Base-by-base conservation (phyloP, 2,797 vertebrate species). In the Epinephelus coioides region DNA sequence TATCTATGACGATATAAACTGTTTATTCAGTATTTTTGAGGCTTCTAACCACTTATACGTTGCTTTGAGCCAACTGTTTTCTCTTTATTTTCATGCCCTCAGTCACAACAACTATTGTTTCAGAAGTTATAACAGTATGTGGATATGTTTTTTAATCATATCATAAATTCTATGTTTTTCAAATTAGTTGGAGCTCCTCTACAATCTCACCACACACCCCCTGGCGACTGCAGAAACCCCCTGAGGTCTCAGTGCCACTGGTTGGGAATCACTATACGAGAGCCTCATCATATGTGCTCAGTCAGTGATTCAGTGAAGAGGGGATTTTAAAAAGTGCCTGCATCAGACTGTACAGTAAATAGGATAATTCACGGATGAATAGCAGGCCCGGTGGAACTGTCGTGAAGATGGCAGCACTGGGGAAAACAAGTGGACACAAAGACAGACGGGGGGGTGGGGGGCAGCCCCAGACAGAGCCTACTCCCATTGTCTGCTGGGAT, bases 401-500 rank as follows among this genome's bases (percentile, higher is more conserved):
- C 9, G 55, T 44, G 70, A 92, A 80, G 79, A 76, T 69, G 70
- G 40, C 74, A 75, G 72, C 76, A 81, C 65, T 14, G 57, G 76
- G 71, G 40, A 72, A 84, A 90, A 91, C 86, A 88, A 90, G 84
- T 83, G 82, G 91, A 86, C 78, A 90, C 81, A 87, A 91, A 89
- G 91, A 88, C 79, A 13, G 34, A 34, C 34, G 7, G 7, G 46
- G 19, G 47, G 34, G 55, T 69, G 53, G 27, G 66, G 49, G 64
- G 55, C 4, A 1, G 46, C 55, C 60, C 84, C 88, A 93, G 89
- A 91, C 92, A 77, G 79, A 82, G 76, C 65, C 78, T 51, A 14
- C 83, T 84, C 77, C 91, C 77, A 92, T 94, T 95, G 94, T 95
- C 90, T 92, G 82, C 74, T 23, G 73, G 69, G 84, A 83, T 60